Evolutionary conservation across 1,140 invertebrate genomes (phyloP).

Genomic region (Planococcus citri): DNA sequence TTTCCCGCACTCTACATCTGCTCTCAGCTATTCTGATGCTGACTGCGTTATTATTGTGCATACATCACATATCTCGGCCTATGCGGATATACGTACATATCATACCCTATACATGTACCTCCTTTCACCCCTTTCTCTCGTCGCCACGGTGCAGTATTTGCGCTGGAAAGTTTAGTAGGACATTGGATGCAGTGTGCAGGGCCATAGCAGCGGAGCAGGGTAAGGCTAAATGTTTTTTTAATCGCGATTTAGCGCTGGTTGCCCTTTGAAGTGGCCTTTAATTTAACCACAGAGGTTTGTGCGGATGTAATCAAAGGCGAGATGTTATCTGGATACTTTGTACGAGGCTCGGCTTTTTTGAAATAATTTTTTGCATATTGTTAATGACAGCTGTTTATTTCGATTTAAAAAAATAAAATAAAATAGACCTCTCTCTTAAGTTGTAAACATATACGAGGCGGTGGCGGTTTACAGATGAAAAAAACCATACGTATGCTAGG

Average conservation of each 20-base stretch:
- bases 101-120: too few relatives aligned
- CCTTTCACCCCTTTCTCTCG: too few relatives aligned
- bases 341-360: neutral
- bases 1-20: neutral
- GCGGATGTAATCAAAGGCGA: neutral
- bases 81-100: too few relatives aligned
- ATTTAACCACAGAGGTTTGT: neutral
- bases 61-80: too few relatives aligned
- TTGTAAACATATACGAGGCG: too few relatives aligned
- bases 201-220: too few relatives aligned
- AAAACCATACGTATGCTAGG: too few relatives aligned
- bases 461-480: too few relatives aligned
- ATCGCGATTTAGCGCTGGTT: neutral
- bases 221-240: neutral
- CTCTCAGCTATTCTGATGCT: neutral
- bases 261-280: neutral
- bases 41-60: too few relatives aligned
- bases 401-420: neutral
- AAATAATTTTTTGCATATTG: neutral
- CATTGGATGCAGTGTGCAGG: too few relatives aligned
- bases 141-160: too few relatives aligned
- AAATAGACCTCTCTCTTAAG: neutral
- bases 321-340: neutral
- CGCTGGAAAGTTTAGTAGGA: too few relatives aligned
- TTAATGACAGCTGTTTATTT: slow-evolving; percentile 10